Base-by-base conservation (phyloP, 2,113 vertebrate genomes). In the Grus americana region DNA sequence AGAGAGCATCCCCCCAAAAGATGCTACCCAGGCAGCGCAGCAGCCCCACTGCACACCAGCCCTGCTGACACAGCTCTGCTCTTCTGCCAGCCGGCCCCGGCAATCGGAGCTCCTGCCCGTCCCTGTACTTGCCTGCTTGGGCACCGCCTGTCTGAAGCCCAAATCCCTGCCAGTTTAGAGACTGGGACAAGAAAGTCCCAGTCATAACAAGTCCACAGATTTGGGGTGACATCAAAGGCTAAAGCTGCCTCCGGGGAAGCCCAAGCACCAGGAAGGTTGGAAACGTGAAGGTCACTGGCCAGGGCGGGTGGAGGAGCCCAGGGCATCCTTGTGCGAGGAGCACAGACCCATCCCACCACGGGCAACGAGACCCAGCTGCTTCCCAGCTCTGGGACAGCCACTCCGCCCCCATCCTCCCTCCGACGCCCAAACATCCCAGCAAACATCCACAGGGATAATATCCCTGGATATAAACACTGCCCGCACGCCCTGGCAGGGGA, bases 241-340 rank as follows among this genome's bases (percentile, higher is more conserved):
- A 85, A 34, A 68, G 32, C 27, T 74, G 32, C 49, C 38, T 61
- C 65, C 38, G 26, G 63, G 57, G 22, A 61, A 47, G 44, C 30
- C 30, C 20, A 29, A 42, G 34, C 36, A 70, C 54, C 61, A 23
- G 29, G 34, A 71, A 8, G 38, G 57, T 4, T 52, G 63, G 36
- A 46, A 80, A 42, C 0, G 0, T n/a, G 49, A 62, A 49, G 30
- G 17, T 70, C 55, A 36, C 36, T 26, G 38, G 11, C 44, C 5
- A 21, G 19, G n/a, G 44, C 17, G 23, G 26, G 42, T 34, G 22
- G 61, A 74, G 27, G 8, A 49, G 29, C 34, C 46, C 22, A 26
- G 58, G 19, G 29, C 36, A 50, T 42, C 29, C 29, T 55, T 1
- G 0, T 23, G 36, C 1, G 1, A 20, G 18, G 15, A 10, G 32